Conservation (phyloP, 2,888 invertebrate species). For the Drosophila greeni region DNA sequence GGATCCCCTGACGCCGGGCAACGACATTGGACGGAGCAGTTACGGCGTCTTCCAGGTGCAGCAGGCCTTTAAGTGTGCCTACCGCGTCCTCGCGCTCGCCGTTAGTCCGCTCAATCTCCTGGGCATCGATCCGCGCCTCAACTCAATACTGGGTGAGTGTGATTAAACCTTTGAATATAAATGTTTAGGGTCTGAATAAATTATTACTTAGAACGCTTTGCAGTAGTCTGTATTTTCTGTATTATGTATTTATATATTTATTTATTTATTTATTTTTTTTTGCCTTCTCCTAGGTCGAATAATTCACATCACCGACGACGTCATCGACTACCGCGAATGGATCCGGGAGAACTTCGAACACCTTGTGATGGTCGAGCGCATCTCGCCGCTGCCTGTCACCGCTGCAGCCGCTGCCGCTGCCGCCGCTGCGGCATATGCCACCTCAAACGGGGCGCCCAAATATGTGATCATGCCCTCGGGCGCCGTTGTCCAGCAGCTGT, state of each 20-base stretch:
- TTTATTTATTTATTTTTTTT: neutral
- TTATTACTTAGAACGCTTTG: no score
- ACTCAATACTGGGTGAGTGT: conserved; percentile 83
- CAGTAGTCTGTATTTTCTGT: no score
- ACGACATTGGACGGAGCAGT: conserved; percentile 98
- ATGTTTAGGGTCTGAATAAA: neutral
- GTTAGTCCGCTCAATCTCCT: conserved; percentile 81
- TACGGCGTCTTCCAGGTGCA: conserved; percentile 87
- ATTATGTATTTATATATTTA: no score
- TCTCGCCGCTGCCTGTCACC: conserved; percentile 64
- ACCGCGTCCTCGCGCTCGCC: conserved; percentile 88
- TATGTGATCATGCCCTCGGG: conserved; percentile 72
- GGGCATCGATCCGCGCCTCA: conserved; percentile 81
- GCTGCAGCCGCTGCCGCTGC: conserved; percentile 13
- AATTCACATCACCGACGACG: conserved; percentile 95
- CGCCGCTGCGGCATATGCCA: conserved; percentile 39
- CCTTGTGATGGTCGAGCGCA: conserved; percentile 71
- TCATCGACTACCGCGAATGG: conserved; percentile 83
- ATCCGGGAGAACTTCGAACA: conserved; percentile 78
- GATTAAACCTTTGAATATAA: neutral
- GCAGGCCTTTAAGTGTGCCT: conserved; percentile 98
- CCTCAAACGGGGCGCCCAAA: conserved; percentile 62
- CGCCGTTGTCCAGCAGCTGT: conserved; percentile 66
- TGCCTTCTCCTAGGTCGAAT: conserved; percentile 84
- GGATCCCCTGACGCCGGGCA: conserved; percentile 96